These are phyloP conservation scores for Nyctibius grandis DNA, from an alignment of 2,797 vertebrate genomes.

Conservation along the genomic window DNA sequence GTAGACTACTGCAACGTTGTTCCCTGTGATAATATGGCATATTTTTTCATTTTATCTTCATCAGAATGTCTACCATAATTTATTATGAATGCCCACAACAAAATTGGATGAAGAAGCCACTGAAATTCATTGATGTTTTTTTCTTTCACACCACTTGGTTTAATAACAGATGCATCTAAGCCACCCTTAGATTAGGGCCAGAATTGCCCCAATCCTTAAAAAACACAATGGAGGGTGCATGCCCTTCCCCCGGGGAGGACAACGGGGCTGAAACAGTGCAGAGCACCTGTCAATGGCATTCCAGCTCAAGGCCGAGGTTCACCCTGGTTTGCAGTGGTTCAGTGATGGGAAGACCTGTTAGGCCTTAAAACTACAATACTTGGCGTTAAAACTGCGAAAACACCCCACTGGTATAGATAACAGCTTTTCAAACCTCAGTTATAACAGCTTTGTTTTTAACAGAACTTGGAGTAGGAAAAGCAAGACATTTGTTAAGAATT, in stretches of 20 bases:
- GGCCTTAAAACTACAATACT: background rate
- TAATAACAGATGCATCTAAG: background rate
- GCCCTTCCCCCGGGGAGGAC: background rate
- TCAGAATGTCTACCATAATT: background rate
- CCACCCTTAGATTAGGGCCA: background rate
- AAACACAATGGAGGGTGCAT: fast-evolving
- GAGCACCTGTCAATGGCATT: background rate
- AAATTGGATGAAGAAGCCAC: background rate
- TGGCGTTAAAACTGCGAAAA: background rate
- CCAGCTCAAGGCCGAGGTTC: background rate
- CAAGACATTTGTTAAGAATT: background rate
- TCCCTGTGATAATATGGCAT: background rate
- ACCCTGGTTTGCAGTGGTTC: background rate
- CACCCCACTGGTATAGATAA: background rate
- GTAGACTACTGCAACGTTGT: background rate
- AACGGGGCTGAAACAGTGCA: background rate
- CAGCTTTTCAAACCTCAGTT: background rate
- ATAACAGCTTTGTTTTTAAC: background rate
- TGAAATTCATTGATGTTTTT: background rate
- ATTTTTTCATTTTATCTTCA: background rate
- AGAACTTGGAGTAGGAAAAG: background rate
- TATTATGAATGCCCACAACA: background rate
- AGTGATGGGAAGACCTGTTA: background rate
- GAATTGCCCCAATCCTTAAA: background rate
- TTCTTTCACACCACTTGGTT: background rate